Percentiles rank a stretch among this genome's conserved stretches.
These are phyloP conservation scores for Lepidonotus clava DNA, from an alignment of 2,888 invertebrate species.

Conservation along the genomic window DNA sequence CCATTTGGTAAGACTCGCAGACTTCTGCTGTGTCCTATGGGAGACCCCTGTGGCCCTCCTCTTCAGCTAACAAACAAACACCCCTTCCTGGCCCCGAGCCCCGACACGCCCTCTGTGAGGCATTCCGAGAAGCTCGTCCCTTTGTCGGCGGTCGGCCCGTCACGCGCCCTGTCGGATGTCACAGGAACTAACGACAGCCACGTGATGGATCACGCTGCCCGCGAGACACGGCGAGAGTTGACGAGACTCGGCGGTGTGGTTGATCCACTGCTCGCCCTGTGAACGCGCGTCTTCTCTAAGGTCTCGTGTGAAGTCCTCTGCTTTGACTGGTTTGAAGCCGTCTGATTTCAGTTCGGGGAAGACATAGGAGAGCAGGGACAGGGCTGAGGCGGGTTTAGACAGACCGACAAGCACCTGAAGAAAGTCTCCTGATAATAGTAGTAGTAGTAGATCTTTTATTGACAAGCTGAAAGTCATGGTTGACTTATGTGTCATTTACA, in stretches of 20 bases:
- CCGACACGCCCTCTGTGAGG: background rate
- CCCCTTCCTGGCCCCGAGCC: background rate
- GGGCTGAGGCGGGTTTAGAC: too few relatives aligned
- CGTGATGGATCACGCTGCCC: constrained; percentile 30
- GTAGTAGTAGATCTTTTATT: too few relatives aligned
- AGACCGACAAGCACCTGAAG: too few relatives aligned
- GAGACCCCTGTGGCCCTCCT: background rate
- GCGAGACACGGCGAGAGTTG: background rate
- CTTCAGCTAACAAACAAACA: background rate
- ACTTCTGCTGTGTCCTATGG: background rate
- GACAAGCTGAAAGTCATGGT: too few relatives aligned
- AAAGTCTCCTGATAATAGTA: too few relatives aligned
- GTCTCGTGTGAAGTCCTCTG: too few relatives aligned
- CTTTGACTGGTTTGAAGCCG: too few relatives aligned
- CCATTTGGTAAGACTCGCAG: background rate
- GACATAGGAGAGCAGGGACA: too few relatives aligned
- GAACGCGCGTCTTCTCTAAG: too few relatives aligned
- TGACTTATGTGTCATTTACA: too few relatives aligned
- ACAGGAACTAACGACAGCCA: constrained; percentile 42
- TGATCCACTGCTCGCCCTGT: background rate
- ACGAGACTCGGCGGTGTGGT: background rate
- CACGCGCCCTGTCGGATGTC: constrained; percentile 42
- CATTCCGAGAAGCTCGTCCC: background rate
- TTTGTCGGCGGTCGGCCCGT: constrained; percentile 11
- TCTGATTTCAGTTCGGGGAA: too few relatives aligned